Base-by-base conservation (phyloP, 2,797 vertebrate species). In the Zalophus californianus region DNA sequence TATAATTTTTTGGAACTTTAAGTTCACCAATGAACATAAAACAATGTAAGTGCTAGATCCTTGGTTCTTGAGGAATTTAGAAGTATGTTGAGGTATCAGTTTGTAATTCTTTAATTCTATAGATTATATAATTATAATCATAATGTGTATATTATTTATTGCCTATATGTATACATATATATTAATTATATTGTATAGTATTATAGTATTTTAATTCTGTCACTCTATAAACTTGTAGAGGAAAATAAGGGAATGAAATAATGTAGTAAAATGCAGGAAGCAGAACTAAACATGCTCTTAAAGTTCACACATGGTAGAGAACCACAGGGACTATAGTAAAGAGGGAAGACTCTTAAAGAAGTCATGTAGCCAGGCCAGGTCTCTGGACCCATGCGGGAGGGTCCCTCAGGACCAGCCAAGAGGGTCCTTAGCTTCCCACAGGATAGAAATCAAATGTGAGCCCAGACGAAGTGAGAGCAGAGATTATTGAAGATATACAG, bases 161-260 rank as follows among this genome's bases (percentile, higher is more conserved):
- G 62, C 4, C 32, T 66, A 32, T 72, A 64, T 82, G 44, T 50
- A 9, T 44, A 41, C 78, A 18, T 48, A 41, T 83, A 18, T 48
- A 48, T 29, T 6, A 41, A 72, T 70, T 82, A 29, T 60, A 38
- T 73, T 73, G 1, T 73, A 38, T 89, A n/a, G 66, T 91, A 77
- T 91, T 86, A 77, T 66, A 64, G n/a, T 50, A 58, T 68, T 50
- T 48, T 91, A 38, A 72, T 91, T 97, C n/a, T 73, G 5, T 87
- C 85, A 96, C 11, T 86, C 5, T 77, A 12, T 80, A 91, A 95
- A 91, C 25, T 64, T 86, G 25, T 60, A 50, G 12, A 89, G 35
- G 35, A 66, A 92, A 94, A 66, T 70, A 72, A 73, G 56, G 20
- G 4, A 84, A 87, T 50, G 32, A 13, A 54, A 92, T 48, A 5